Conservation (phyloP, 2,888 invertebrate species). For the Ectemnius lituratus region DNA sequence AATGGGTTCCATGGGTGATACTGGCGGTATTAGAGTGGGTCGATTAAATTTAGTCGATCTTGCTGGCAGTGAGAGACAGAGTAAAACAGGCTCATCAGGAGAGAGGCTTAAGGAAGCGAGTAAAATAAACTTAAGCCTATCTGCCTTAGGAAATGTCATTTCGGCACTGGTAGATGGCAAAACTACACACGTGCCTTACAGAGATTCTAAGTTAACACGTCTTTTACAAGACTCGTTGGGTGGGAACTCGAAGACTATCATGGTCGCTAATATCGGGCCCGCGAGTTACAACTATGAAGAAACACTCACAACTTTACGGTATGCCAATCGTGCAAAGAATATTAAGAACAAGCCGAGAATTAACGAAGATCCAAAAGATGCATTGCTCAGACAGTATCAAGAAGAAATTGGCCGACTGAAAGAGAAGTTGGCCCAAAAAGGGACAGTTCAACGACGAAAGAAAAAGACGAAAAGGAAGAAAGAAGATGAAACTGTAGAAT, state of each 20-base stretch:
- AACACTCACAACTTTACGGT: conserved; percentile 96
- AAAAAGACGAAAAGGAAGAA: conserved; percentile 79
- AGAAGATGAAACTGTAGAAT: conserved; percentile 77
- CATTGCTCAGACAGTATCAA: conserved; percentile 96
- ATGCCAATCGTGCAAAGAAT: conserved; percentile 98
- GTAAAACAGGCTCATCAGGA: conserved; percentile 97
- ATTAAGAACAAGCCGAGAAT: conserved; percentile 99
- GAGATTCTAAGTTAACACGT: conserved; percentile 97
- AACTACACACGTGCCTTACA: conserved; percentile 96
- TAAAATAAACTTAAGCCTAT: conserved; percentile 97
- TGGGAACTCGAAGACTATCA: conserved; percentile 99
- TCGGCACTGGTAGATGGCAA: conserved; percentile 96
- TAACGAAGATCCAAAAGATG: conserved; percentile 99
- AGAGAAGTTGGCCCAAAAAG: conserved; percentile 74
- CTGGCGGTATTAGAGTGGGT: conserved; percentile 85
- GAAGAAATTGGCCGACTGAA: conserved; percentile 92
- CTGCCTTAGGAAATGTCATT: conserved; percentile 98
- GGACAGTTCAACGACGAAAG: conserved; percentile 76
- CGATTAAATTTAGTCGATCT: conserved; percentile 98
- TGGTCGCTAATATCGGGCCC: conserved; percentile 99
- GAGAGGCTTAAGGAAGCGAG: conserved; percentile 96
- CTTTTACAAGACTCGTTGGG: conserved; percentile 98
- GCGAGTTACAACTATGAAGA: conserved; percentile 99
- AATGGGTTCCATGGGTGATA: conserved; percentile 87
- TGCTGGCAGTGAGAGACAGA: conserved; percentile 98